Evolutionary conservation across 2,797 vertebrate species (phyloP).

Genomic region (Tympanoctomys barrerae): DNA sequence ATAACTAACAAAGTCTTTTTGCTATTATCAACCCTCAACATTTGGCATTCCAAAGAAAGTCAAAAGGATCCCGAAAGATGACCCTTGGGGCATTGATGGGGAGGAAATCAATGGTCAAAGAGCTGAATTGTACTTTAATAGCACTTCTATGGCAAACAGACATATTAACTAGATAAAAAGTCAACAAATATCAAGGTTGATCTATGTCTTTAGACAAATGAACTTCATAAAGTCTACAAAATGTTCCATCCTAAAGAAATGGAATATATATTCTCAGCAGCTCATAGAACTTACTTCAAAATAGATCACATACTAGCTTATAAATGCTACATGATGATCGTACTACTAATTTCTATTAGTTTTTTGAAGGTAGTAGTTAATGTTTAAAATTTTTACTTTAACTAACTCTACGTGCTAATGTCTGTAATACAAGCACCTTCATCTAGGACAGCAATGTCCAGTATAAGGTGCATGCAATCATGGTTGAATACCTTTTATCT

Average conservation of each 20-base stretch:
- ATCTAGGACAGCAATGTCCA: too few species aligned
- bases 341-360: too few species aligned
- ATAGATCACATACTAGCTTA: neutral
- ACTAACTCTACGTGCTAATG: too few species aligned
- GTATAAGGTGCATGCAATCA: too few species aligned
- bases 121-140: neutral
- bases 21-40: neutral
- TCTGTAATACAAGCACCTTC: too few species aligned
- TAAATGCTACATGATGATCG: neutral
- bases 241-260: neutral
- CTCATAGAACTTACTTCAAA: neutral
- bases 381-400: too few species aligned
- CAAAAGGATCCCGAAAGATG: neutral
- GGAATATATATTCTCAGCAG: neutral
- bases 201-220: neutral
- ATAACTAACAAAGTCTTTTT: neutral
- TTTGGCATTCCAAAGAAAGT: neutral
- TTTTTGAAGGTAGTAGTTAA: too few species aligned
- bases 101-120: neutral
- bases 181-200: neutral
- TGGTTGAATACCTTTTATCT: too few species aligned
- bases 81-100: neutral
- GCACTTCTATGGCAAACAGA: too few species aligned
- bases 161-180: too few species aligned
- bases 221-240: neutral